Conservation (phyloP, 37 sponge, comb jelly and placozoan genomes). For the Spongilla lacustris region DNA sequence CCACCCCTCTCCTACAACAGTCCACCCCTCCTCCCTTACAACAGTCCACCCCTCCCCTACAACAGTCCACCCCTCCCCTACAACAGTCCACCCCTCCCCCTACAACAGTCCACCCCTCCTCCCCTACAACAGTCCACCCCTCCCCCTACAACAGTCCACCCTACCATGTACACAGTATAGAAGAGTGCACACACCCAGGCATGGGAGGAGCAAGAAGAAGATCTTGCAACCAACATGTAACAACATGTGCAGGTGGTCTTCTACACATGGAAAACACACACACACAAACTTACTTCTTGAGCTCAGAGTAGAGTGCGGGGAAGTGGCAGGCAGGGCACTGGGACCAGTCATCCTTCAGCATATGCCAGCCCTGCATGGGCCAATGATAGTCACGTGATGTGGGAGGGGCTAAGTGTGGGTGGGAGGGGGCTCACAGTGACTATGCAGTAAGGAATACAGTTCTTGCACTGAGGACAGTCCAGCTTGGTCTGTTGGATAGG, state of each 20-base stretch:
- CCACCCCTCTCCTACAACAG: too few relatives aligned
- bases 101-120: too few relatives aligned
- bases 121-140: too few relatives aligned
- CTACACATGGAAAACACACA: not conserved
- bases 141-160: too few relatives aligned
- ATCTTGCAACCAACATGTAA: too few relatives aligned
- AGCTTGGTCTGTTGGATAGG: slow-evolving; percentile 76
- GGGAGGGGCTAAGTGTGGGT: not conserved
- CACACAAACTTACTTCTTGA: slow-evolving; percentile 53
- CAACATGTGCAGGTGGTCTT: not conserved
- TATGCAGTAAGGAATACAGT: slow-evolving; percentile 94
- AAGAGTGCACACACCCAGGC: too few relatives aligned
- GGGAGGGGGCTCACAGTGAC: slow-evolving; percentile 67
- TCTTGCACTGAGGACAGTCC: slow-evolving; percentile 98
- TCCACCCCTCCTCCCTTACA: too few relatives aligned
- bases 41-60: too few relatives aligned
- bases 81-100: too few relatives aligned
- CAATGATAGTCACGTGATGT: not conserved
- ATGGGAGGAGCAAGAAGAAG: too few relatives aligned
- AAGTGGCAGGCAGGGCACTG: slow-evolving; percentile 89
- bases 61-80: too few relatives aligned
- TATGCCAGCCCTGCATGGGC: slow-evolving; percentile 80
- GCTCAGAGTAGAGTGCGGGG: slow-evolving; percentile 90
- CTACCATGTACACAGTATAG: too few relatives aligned
- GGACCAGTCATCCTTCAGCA: slow-evolving; percentile 87